A percentile compares a stretch with the other conserved stretches of the same genome.
Evolutionary conservation across 2,888 invertebrate genomes (phyloP).

Genomic region (Torymus texanus): DNA sequence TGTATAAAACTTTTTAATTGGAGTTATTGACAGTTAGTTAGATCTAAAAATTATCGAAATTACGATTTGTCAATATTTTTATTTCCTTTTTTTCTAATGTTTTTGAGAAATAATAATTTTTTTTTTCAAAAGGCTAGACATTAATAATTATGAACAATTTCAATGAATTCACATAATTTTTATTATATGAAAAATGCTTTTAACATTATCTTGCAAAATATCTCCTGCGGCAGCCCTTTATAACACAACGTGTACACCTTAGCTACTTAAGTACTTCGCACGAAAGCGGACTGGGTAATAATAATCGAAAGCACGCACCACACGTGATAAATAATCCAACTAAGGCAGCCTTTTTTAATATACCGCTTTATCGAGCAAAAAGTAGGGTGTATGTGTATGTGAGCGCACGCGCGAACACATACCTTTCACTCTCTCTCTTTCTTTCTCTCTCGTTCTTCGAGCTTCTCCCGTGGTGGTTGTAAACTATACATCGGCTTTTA

Average conservation of each 20-base stretch:
- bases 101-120: too few species aligned
- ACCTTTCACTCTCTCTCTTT: too few species aligned
- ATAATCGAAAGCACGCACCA: neutral
- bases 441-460: neutral
- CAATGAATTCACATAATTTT: too few species aligned
- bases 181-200: neutral
- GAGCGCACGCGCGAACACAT: too few species aligned
- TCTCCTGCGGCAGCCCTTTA: neutral
- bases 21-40: too few species aligned
- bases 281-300: neutral
- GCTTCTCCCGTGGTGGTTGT: constrained; percentile 5
- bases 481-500: constrained; percentile 42
- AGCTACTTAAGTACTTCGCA: constrained; percentile 9
- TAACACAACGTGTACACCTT: neutral
- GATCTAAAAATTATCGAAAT: too few species aligned
- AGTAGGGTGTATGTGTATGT: neutral
- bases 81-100: too few species aligned
- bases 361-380: constrained; percentile 42
- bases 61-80: too few species aligned
- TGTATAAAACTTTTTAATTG: too few species aligned
- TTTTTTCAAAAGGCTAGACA: too few species aligned
- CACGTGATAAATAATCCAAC: constrained; percentile 35
- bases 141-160: too few species aligned
- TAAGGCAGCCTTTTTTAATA: constrained; percentile 15
- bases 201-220: neutral